phyloP scores from a whole-genome alignment of 2,888 invertebrate genomes.

The Drosophila sordidapex region DNA sequence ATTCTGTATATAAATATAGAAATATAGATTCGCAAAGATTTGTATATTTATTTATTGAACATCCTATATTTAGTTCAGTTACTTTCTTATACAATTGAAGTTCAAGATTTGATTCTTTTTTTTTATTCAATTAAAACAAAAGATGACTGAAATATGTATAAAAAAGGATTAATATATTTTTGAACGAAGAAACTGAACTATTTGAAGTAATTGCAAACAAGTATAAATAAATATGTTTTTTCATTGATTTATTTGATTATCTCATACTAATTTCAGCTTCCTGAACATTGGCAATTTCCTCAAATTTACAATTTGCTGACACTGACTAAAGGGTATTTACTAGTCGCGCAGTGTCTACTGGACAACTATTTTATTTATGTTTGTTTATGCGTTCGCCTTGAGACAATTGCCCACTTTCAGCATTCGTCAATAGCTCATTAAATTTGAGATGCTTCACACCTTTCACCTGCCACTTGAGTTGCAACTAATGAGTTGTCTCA shows the following conservation, averaged over 20 bases:
- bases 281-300: not conserved
- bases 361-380: not conserved
- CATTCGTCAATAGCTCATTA: slow-evolving; percentile 41
- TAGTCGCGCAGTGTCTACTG: not conserved
- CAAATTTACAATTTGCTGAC: not conserved
- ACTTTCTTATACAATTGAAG: not conserved
- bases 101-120: not conserved
- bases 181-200: not conserved
- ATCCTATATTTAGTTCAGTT: not conserved
- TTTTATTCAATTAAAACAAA: too few species aligned
- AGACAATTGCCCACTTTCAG: slow-evolving; percentile 4
- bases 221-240: not conserved
- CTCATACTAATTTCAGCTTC: not conserved
- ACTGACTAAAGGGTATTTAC: not conserved
- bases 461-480: slow-evolving; percentile 42
- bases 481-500: slow-evolving; percentile 57
- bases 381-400: slow-evolving; percentile 9
- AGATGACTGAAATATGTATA: too few species aligned
- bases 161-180: not conserved
- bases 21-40: not conserved
- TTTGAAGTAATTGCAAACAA: not conserved
- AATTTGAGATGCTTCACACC: slow-evolving; percentile 42
- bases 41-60: not conserved
- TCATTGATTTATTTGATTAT: not conserved
- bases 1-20: not conserved